Conservation (phyloP, 92 coral and sea anemone species). For the Palythoa grandiflora region DNA sequence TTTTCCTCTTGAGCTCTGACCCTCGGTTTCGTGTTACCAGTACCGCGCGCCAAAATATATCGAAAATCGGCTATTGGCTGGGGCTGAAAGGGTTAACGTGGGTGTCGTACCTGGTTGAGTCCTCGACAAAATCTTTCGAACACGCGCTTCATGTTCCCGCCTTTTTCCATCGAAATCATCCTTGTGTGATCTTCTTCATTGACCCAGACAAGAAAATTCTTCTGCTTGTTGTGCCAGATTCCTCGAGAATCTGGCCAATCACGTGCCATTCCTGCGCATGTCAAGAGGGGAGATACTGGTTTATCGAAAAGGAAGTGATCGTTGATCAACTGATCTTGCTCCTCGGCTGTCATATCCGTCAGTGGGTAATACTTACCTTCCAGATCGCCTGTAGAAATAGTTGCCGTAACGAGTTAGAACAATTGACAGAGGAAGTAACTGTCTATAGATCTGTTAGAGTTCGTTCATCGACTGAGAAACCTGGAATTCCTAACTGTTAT, state of each 20-base stretch:
- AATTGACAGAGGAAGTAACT: too few species aligned
- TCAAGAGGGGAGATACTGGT: conserved; percentile 97
- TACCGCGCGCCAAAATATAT: too few species aligned
- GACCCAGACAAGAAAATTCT: conserved; percentile 96
- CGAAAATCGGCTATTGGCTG: too few species aligned
- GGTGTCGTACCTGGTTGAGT: not conserved
- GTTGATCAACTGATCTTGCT: conserved; percentile 91
- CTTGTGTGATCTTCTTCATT: conserved; percentile 99
- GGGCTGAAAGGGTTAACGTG: too few species aligned
- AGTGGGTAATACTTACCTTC: conserved; percentile 92
- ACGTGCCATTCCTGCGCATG: conserved; percentile 99
- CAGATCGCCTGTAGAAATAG: conserved; percentile 75
- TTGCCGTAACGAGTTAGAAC: not conserved
- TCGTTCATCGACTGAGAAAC: too few species aligned
- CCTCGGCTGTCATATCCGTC: conserved; percentile 85
- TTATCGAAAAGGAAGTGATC: conserved; percentile 99
- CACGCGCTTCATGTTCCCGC: conserved; percentile 94
- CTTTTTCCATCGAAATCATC: conserved; percentile 94
- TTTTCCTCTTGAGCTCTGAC: too few species aligned
- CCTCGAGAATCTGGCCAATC: conserved; percentile 99
- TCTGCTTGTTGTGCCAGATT: conserved; percentile 93
- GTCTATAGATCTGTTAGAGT: not conserved
- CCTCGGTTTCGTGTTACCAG: too few species aligned
- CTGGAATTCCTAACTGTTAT: too few species aligned
- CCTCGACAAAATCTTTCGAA: conserved; percentile 86